phyloP scores from a whole-genome alignment of 2,797 vertebrate genomes.

The Bradypodion pumilum region DNA sequence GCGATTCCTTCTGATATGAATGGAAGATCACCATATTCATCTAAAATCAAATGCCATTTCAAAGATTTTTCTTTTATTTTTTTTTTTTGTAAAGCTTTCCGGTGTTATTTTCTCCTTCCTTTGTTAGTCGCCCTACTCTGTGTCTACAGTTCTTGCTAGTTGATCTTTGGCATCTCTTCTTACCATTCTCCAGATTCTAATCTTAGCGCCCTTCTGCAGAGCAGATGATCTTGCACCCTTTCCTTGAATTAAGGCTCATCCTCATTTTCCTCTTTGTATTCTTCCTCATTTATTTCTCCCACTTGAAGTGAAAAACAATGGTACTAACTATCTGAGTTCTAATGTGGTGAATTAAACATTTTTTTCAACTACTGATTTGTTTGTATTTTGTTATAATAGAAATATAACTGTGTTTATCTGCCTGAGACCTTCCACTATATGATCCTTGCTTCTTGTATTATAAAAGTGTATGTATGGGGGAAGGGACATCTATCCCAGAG shows the following conservation, averaged over 20 bases:
- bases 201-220: constrained; percentile 12
- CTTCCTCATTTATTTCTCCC: background rate
- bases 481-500: too few relatives aligned
- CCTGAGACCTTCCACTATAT: too few relatives aligned
- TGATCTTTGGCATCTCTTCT: background rate
- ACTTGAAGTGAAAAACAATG: constrained; percentile 29
- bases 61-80: background rate
- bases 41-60: background rate
- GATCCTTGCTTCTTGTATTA: too few relatives aligned
- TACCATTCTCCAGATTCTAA: background rate
- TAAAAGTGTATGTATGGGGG: too few relatives aligned
- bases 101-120: background rate
- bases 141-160: background rate
- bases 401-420: background rate
- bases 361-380: background rate
- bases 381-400: background rate
- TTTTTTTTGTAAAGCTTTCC: background rate
- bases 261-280: background rate
- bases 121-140: background rate
- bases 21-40: background rate
- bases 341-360: constrained; percentile 33
- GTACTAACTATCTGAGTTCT: constrained; percentile 35
- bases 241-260: background rate
- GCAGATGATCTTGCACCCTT: background rate
- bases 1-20: background rate